Evolutionary conservation across 2,113 vertebrate species (phyloP), one percentile per base, ranked within the genome.

Genomic region (Macrotis lagotis): DNA sequence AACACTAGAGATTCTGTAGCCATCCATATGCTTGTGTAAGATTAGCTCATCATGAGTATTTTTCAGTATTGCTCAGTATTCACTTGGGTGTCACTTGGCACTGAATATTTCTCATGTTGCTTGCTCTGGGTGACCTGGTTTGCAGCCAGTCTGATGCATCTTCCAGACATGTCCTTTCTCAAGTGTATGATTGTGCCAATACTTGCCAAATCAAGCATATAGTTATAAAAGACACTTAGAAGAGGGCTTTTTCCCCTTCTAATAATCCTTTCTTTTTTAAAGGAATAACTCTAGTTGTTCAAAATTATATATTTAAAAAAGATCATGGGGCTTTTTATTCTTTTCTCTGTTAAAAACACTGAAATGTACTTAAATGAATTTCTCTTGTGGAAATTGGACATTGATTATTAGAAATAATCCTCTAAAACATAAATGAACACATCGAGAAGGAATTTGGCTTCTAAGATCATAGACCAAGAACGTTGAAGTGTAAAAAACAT

Each of bases 61-160:
- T 90, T 48, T 25, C 10, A 47, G 3, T 12, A 1, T 5, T 3
- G 6, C 44, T 47, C 25, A 25, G 31, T 92, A 89, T 8, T 59
- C n/a, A 91, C 47, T 50, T 8, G 47, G 37, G 88, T 28, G 90
- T 14, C 47, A 25, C 48, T 44, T 16, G 49, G 25, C 24, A n/a
- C 48, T 88, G 44, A 50, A 6, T 50, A 19, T 48, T 91, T 53
- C 11, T n/a, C 89, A 83, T 59, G 24, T 88, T 83, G 2, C 16
- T 90, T 25, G 28, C 50, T 93, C 90, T 55, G n/a, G 28, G 28
- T 83, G 53, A 55, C n/a, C 47, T 90, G 47, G 74, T 96, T 93
- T 93, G 3, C 16, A 90, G 51, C 37, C 12, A 91, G 51, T 91
- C 49, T 51, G 66, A 51, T 74, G n/a, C 8, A 37, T 93, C 25